These are phyloP conservation scores for Danio aesculapii DNA, from an alignment of 2,797 vertebrate species.

Conservation along the genomic window DNA sequence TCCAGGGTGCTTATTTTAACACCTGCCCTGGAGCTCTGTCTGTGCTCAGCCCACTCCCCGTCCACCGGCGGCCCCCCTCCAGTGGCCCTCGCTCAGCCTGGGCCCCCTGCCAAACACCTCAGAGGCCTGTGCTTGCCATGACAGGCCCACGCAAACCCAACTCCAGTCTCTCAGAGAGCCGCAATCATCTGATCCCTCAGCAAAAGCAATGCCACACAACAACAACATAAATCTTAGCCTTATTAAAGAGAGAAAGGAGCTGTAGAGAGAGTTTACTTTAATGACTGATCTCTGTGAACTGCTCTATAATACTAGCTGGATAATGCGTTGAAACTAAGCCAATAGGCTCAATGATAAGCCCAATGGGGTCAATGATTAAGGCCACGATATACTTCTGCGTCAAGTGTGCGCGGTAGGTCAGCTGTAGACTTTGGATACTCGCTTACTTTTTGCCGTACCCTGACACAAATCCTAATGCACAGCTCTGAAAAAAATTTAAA, in stretches of 20 bases:
- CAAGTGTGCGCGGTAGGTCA: too few relatives aligned
- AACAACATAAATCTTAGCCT: conserved; percentile 55
- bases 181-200: conserved; percentile 52
- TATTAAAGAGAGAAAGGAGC: conserved; percentile 47
- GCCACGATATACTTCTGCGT: too few relatives aligned
- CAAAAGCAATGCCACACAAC: conserved; percentile 52
- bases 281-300: conserved; percentile 34
- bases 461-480: too few relatives aligned
- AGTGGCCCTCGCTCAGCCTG: conserved; percentile 79
- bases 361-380: background rate
- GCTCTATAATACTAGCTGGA: background rate
- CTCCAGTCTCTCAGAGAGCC: conserved; percentile 63
- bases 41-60: conserved; percentile 75
- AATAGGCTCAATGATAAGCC: background rate
- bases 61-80: conserved; percentile 67
- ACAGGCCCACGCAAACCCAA: conserved; percentile 73
- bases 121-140: conserved; percentile 71
- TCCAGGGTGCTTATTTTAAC: conserved; percentile 83
- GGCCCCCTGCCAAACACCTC: conserved; percentile 80
- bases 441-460: too few relatives aligned
- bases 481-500: too few relatives aligned
- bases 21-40: conserved; percentile 82
- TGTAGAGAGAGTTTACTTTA: conserved; percentile 52
- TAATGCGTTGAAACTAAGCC: background rate
- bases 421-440: too few relatives aligned